These are phyloP conservation scores for Pangasius mekongensis DNA, from an alignment of 2,797 vertebrate genomes.

Conservation along the genomic window DNA sequence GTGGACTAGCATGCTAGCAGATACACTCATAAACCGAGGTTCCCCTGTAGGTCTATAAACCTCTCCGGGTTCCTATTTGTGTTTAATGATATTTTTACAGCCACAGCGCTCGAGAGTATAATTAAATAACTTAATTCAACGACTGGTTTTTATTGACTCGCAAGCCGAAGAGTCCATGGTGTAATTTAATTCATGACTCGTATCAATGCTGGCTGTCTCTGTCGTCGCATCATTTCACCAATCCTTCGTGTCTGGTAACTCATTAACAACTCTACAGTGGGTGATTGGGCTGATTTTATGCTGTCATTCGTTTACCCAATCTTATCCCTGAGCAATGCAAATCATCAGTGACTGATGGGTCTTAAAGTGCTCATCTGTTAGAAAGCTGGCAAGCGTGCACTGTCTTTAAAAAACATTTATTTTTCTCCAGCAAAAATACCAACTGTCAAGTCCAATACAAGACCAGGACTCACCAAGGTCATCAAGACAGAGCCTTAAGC, in stretches of 20 bases:
- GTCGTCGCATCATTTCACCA: slow-evolving; percentile 4
- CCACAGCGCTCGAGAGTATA: slow-evolving; percentile 42
- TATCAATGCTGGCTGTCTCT: slow-evolving; percentile 33
- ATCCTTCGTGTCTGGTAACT: slow-evolving; percentile 36
- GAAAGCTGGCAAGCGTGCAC: background rate
- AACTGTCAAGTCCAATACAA: background rate
- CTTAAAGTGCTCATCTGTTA: slow-evolving; percentile 41
- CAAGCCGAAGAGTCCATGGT: slow-evolving; percentile 39
- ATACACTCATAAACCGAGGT: slow-evolving; percentile 57
- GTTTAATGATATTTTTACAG: slow-evolving; percentile 56
- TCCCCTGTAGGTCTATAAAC: slow-evolving; percentile 53
- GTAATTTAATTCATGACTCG: slow-evolving; percentile 51
- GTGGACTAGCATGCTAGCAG: slow-evolving; percentile 67
- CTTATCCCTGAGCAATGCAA: background rate
- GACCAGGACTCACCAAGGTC: background rate
- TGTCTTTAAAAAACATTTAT: background rate
- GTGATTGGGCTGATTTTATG: slow-evolving; percentile 36
- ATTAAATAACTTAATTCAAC: slow-evolving; percentile 50
- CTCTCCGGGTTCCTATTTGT: slow-evolving; percentile 40
- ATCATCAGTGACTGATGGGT: slow-evolving; percentile 21
- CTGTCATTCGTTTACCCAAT: slow-evolving; percentile 24
- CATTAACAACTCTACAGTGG: slow-evolving; percentile 44
- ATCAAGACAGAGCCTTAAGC: background rate
- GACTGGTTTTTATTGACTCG: slow-evolving; percentile 45
- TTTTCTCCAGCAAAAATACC: background rate